These are phyloP conservation scores for Cinclus mexicanus DNA, from an alignment of 2,113 vertebrate species.

Conservation along the genomic window DNA sequence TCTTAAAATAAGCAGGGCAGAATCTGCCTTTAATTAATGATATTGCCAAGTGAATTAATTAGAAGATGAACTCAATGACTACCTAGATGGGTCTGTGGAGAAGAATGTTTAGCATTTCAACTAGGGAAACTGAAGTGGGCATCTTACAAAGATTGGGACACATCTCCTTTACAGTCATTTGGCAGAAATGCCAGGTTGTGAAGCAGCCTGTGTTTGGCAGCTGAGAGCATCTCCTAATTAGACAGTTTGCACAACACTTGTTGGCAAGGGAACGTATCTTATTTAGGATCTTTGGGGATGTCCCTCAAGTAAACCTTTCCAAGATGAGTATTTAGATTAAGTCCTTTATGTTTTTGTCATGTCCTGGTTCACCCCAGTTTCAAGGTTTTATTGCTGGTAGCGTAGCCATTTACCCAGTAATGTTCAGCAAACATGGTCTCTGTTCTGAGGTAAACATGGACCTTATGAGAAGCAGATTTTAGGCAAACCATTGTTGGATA, in stretches of 20 bases:
- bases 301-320: conserved; percentile 3
- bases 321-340: neutral
- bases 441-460: neutral
- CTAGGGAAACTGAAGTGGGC: neutral
- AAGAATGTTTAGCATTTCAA: conserved; percentile 1
- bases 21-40: conserved; percentile 52
- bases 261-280: conserved; percentile 7
- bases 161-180: neutral
- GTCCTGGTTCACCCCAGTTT: neutral
- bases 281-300: neutral
- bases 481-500: neutral
- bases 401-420: neutral
- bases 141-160: neutral
- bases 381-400: neutral
- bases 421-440: neutral
- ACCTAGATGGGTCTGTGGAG: neutral
- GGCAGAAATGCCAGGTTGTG: neutral
- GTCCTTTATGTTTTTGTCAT: neutral
- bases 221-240: conserved; percentile 8
- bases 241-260: neutral
- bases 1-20: conserved; percentile 25
- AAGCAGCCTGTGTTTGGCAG: conserved; percentile 8
- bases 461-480: neutral
- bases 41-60: conserved; percentile 59
- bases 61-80: conserved; percentile 38